Percentiles rank a stretch among this genome's conserved stretches.
Evolutionary conservation across 2,797 vertebrate species (phyloP).

Genomic region (Squalus acanthias): DNA sequence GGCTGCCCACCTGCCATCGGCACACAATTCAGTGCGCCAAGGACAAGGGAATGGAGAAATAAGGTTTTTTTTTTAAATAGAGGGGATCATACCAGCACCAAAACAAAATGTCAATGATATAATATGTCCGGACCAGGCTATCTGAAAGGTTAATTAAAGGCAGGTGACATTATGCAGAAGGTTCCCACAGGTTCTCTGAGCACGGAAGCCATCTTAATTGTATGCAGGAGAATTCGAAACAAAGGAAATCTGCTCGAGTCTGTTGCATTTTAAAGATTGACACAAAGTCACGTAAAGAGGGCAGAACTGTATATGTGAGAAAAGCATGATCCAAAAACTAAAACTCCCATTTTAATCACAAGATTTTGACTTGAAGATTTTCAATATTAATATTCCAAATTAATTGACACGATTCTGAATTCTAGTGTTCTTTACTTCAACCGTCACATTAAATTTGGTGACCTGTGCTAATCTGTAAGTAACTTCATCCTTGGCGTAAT

Average conservation of each 20-base stretch:
- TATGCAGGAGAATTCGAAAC: background rate
- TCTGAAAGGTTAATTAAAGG: slow-evolving; percentile 5
- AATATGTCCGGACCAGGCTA: background rate
- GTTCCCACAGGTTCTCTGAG: background rate
- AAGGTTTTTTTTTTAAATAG: background rate
- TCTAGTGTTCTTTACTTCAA: background rate
- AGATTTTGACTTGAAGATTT: background rate
- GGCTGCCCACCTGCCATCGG: background rate
- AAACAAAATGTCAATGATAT: background rate
- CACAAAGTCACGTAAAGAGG: background rate
- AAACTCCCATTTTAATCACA: background rate
- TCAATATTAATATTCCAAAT: background rate
- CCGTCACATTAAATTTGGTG: background rate
- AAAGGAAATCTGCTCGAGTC: background rate
- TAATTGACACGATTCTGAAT: background rate
- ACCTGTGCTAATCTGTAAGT: background rate
- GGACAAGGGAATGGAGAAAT: background rate
- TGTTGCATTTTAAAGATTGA: background rate
- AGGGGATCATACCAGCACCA: background rate
- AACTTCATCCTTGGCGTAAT: background rate
- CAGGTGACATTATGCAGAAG: background rate
- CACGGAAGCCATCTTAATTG: background rate
- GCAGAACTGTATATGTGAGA: background rate
- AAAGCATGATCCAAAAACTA: background rate
- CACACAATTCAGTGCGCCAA: background rate